Evolutionary conservation across 2,888 invertebrate genomes (phyloP).

Genomic region (Matsumyia berberina): DNA sequence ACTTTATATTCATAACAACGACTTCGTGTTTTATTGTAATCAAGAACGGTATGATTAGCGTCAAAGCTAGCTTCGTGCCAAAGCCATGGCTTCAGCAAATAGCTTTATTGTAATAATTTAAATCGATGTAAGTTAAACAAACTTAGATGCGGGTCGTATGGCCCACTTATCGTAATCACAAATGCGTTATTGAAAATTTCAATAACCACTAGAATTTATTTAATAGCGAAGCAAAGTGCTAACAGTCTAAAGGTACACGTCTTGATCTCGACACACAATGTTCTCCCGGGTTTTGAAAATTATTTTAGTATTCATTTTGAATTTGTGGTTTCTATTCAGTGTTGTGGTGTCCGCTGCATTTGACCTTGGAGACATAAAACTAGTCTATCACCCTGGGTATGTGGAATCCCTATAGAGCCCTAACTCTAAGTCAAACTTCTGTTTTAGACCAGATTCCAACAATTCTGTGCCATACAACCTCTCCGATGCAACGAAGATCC

Average conservation of each 20-base stretch:
- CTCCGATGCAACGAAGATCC: slow-evolving; percentile 42
- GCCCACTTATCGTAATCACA: slow-evolving; percentile 46
- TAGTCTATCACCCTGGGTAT: slow-evolving; percentile 62
- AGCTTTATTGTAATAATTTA: slow-evolving; percentile 4
- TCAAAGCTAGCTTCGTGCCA: background rate
- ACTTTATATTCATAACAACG: background rate
- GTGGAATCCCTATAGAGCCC: background rate
- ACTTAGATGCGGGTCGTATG: slow-evolving; percentile 46
- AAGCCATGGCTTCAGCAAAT: background rate
- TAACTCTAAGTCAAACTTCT: background rate
- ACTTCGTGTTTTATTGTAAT: background rate
- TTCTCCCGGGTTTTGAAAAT: slow-evolving; percentile 18
- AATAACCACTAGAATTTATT: background rate
- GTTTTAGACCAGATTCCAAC: slow-evolving; percentile 30
- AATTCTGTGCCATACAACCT: slow-evolving; percentile 37
- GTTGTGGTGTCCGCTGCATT: slow-evolving; percentile 3
- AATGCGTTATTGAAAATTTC: background rate
- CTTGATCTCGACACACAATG: slow-evolving; percentile 35
- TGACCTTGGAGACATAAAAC: slow-evolving; percentile 25
- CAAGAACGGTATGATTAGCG: too few relatives aligned
- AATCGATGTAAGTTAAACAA: slow-evolving; percentile 18
- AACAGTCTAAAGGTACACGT: slow-evolving; percentile 14
- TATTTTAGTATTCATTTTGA: background rate
- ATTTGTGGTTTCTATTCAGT: background rate
- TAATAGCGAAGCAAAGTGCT: background rate